These are phyloP conservation scores for Nesometra sesokonis DNA, from an alignment of 35 echinoderm and acorn worm species.

Conservation along the genomic window DNA sequence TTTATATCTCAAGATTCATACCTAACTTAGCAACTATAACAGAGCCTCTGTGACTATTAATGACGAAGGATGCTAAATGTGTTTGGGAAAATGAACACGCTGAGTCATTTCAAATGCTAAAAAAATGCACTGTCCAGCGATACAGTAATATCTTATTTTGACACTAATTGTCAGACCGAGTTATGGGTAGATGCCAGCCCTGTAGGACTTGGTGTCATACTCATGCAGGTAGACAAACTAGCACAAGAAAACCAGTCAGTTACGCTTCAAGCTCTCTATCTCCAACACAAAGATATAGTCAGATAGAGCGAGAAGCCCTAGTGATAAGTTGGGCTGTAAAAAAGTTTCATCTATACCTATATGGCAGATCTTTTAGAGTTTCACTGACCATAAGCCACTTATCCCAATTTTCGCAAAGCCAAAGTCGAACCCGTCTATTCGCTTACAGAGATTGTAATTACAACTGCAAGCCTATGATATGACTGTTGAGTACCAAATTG, in stretches of 20 bases:
- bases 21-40: constrained; percentile 42
- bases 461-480: constrained; percentile 44
- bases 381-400: constrained; percentile 58
- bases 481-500: constrained; percentile 15
- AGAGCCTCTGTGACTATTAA: no score
- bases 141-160: constrained; percentile 39
- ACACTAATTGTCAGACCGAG: constrained; percentile 13
- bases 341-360: constrained; percentile 18
- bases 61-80: no score
- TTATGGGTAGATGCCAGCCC: constrained; percentile 47
- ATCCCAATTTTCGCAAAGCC: constrained; percentile 37
- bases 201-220: constrained; percentile 22
- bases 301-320: constrained; percentile 39
- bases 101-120: constrained; percentile 22
- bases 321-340: constrained; percentile 26
- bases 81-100: no score
- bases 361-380: constrained; percentile 28
- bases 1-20: no score
- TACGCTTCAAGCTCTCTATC: constrained; percentile 22
- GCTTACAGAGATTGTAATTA: constrained; percentile 45
- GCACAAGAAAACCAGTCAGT: not conserved
- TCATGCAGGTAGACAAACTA: constrained; percentile 4
- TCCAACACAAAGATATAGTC: constrained; percentile 24
- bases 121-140: constrained; percentile 21
- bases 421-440: constrained; percentile 27